Evolutionary conservation across 2,797 vertebrate genomes (phyloP), one percentile per base, ranked within the genome.

Genomic region (Otolemur crassicaudatus): DNA sequence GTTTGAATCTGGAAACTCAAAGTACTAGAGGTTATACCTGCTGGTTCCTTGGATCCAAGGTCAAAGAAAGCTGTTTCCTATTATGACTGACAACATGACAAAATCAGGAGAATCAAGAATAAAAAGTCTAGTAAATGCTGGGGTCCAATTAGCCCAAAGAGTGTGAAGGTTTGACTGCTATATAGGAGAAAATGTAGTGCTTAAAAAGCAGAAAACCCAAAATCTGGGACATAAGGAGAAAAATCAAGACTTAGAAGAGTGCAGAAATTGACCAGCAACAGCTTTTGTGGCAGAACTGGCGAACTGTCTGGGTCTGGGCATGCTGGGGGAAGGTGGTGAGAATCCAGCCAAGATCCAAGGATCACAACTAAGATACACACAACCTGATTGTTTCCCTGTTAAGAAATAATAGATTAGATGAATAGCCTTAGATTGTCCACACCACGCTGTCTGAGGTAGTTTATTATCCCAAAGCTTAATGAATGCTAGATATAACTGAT

Each of bases 321-420:
- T 80, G 17, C 83, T 73, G 3, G 40, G 16, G 3, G 1, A 23
- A 72, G 3, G 4, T 25, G 7, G 46, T 6, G 4, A 43, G 49
- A 79, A 60, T 89, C 46, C 29, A 77, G 65, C 16, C 58, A 86
- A 82, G 29, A n/a, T 53, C 80, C n/a, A 80, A 37, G 7, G 60
- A 11, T 46, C 40, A 72, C 77, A 40, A 77, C n/a, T 61, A 81
- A 73, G 27, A 34, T 58, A 82, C 17, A 90, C 20, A 19, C 77
- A 73, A 72, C 23, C 73, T 76, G n/a, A 25, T n/a, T 61, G 14
- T 72, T 82, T 85, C 31, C 34, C 56, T 61, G 1, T 83, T 89
- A 34, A 96, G 56, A 94, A 95, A 79, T 81, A 92, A 49, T 83
- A 14, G 56, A 76, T 72, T 22, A 85, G 20, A 85, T 61, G 14